Base-by-base conservation (phyloP, 23 tunicate genomes). In the Diplosoma virens region DNA sequence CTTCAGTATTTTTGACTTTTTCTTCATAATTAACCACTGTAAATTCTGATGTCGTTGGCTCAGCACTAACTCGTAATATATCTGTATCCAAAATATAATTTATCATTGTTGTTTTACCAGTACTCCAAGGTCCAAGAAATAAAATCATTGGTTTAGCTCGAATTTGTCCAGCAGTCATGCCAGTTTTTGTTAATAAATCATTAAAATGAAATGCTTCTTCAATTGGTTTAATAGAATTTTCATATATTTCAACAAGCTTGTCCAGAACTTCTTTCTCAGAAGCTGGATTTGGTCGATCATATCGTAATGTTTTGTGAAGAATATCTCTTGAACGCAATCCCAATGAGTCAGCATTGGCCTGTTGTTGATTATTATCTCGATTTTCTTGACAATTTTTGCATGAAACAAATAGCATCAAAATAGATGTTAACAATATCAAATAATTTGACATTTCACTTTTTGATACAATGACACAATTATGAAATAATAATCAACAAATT, bases 121-220 rank as follows among this genome's bases (percentile, higher is more conserved):
- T 76, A 41, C 89, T 84, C 89, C 89, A 84, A 6, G 89, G 89
- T 20, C 89, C 89, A 35, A 84, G 61, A 68, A 84, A 84, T 32
- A 84, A 58, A 35, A 84, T 73, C 82, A 77, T 53, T 24, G 89
- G 89, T 65, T 77, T 67, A 18, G 89, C 82, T 35, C 81, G 67
- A 48, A 84, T 84, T 47, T 76, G 82, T 17, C 82, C 82, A 67
- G 59, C 80, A 5, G 80, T 73, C 81, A 75, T 73, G 11, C 59
- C 87, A 48, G 71, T 75, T 56, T 64, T 73, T 27, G 36, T 67
- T 29, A 67, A 64, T 18, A 82, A 41, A 63, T 82, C 87, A 82
- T 82, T 82, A 35, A 74, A 82, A 30, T 82, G 75, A 52, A 76
- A 82, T 31, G 80, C 87, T 27, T 82, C 75, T 50, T 82, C 87